These are phyloP conservation scores for Autographa pulchrina DNA, from an alignment of 2,888 invertebrate species.

Conservation along the genomic window DNA sequence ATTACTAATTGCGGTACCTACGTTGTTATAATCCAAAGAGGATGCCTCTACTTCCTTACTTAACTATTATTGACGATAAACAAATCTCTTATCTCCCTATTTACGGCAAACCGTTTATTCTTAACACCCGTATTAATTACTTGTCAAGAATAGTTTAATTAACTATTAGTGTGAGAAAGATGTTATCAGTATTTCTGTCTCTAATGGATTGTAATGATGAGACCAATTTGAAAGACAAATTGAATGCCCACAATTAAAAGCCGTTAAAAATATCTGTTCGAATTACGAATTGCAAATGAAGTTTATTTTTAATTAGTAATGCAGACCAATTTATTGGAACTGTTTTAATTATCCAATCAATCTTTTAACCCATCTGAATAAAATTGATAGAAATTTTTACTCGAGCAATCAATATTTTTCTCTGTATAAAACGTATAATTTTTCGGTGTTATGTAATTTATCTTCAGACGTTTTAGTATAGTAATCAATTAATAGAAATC, in stretches of 20 bases:
- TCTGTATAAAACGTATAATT: not conserved
- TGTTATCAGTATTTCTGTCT: slow-evolving; percentile 14
- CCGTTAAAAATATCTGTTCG: slow-evolving; percentile 40
- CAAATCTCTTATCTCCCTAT: not conserved
- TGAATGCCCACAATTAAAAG: slow-evolving; percentile 23
- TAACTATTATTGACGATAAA: not conserved
- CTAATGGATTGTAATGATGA: slow-evolving; percentile 23
- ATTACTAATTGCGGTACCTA: slow-evolving; percentile 8
- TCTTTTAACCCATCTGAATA: slow-evolving; percentile 19
- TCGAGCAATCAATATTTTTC: not conserved
- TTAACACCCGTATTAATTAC: slow-evolving; percentile 29
- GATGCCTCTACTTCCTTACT: not conserved
- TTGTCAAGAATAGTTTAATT: slow-evolving; percentile 34
- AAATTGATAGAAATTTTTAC: slow-evolving; percentile 8
- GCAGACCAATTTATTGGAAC: slow-evolving; percentile 23
- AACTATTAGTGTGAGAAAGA: slow-evolving; percentile 15
- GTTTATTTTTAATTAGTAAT: slow-evolving; percentile 20
- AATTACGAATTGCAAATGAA: slow-evolving; percentile 25
- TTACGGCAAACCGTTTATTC: slow-evolving; percentile 1
- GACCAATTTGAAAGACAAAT: slow-evolving; percentile 36
- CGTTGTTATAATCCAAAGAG: slow-evolving; percentile 9
- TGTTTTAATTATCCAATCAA: slow-evolving; percentile 27
- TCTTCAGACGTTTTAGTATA: not conserved
- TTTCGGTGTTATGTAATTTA: not conserved
- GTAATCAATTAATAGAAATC: not conserved